phyloP scores from a whole-genome alignment of 2,113 vertebrate species.

The Falcunculus frontatus region DNA sequence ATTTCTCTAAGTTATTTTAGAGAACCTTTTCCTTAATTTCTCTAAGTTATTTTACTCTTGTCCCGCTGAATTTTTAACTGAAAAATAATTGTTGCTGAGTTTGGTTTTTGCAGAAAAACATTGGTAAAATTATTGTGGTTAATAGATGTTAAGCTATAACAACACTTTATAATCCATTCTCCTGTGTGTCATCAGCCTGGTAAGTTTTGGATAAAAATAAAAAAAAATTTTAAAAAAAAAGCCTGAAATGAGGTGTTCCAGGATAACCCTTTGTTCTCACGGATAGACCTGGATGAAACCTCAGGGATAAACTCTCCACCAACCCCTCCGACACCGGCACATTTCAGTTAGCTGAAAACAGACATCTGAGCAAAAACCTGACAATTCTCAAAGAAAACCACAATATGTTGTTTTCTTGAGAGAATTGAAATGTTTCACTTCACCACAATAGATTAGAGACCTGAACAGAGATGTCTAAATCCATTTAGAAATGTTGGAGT shows the following conservation, averaged over 20 bases:
- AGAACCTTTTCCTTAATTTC: no score
- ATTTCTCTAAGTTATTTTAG: no score
- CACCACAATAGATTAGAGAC: not conserved
- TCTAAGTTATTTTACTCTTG: not conserved
- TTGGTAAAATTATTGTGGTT: not conserved
- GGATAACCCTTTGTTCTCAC: not conserved
- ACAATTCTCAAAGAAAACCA: not conserved
- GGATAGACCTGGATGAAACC: not conserved
- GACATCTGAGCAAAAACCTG: not conserved
- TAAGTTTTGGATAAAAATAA: not conserved
- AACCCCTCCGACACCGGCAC: rapidly evolving
- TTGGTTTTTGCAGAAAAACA: not conserved
- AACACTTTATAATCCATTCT: not conserved
- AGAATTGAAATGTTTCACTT: not conserved
- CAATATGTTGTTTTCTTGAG: not conserved
- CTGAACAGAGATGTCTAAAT: not conserved
- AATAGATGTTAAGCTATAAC: not conserved
- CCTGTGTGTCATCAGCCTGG: not conserved
- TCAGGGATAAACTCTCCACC: rapidly evolving
- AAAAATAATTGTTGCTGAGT: not conserved
- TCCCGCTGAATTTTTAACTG: not conserved
- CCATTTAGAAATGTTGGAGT: rapidly evolving
- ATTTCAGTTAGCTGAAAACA: not conserved
- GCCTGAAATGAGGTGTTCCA: not conserved
- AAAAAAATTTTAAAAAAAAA: not conserved